These are phyloP conservation scores for Phoxinus dragarum DNA, from an alignment of 2,797 vertebrate species.

Conservation along the genomic window DNA sequence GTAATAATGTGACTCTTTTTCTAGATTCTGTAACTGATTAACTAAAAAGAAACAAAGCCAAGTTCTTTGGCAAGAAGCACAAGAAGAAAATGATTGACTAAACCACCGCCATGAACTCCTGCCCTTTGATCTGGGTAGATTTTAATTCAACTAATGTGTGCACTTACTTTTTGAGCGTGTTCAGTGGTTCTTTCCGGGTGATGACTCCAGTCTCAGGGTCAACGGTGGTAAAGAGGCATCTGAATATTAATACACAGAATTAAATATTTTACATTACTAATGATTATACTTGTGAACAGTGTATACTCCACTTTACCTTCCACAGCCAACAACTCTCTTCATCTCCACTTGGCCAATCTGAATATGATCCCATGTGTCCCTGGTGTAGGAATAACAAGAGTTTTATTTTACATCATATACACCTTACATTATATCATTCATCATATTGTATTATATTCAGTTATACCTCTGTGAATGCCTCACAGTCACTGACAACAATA, in stretches of 20 bases:
- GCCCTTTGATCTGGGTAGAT: background rate
- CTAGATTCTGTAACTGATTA: conserved; percentile 32
- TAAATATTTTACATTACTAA: background rate
- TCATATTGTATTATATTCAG: background rate
- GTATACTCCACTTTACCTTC: conserved; percentile 77
- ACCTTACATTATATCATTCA: background rate
- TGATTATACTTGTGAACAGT: background rate
- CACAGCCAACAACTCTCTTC: conserved; percentile 85
- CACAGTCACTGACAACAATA: conserved; percentile 85
- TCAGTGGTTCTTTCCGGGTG: conserved; percentile 87
- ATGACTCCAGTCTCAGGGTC: conserved; percentile 88
- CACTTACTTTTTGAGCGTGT: conserved; percentile 87
- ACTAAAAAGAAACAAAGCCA: conserved; percentile 7
- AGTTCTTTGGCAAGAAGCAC: background rate
- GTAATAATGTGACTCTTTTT: background rate
- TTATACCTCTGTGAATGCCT: conserved; percentile 87
- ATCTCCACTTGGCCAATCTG: conserved; percentile 86
- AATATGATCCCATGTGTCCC: conserved; percentile 91
- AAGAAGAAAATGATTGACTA: conserved; percentile 1
- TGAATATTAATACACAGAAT: conserved; percentile 63
- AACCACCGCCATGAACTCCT: background rate
- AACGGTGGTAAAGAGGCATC: conserved; percentile 91
- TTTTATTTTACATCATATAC: background rate
- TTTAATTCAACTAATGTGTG: background rate
- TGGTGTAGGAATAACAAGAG: conserved; percentile 61